Evolutionary conservation across 1,140 invertebrate genomes (phyloP), one percentile per base, ranked within the genome.

Genomic region (Parasteatoda tepidariorum): DNA sequence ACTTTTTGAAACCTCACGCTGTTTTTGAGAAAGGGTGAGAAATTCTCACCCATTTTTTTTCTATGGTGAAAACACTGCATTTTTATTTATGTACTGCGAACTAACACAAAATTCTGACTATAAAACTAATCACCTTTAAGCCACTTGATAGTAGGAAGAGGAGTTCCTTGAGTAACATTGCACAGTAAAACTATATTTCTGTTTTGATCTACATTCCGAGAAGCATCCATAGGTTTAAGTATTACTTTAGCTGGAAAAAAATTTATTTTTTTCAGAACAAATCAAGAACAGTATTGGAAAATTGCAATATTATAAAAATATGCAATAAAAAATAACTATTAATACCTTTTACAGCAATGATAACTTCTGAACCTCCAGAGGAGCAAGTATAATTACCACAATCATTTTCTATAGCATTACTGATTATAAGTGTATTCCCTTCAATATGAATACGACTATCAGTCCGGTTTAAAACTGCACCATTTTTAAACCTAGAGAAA

Each of bases 141-240:
- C 81, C 81, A 83, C n/a, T 64, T 30, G 2, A 83, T 13, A 48
- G 41, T 57, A 34, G 75, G 83, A 28, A 64, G n/a, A 22, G 59
- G 75, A 30, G 66, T 75, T 30, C 68, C 81, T 64, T 83, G 81
- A 66, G 81, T 83, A 31, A 74, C 59, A 74, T 83, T 83, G 38
- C 81, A 83, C 15, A 64, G 3, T 31, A 83, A 57, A 9, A 83
- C 61, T 38, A 83, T 83, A 34, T 64, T 73, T 48, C 71, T 68
- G 28, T 68, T 68, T 30, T 83, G 81, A 33, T 73, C 81, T 33
- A 83, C 70, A 83, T 83, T 83, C 7, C 81, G 68, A n/a, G 81
- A 83, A 30, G n/a, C 55, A 55, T 83, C 81, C 28, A 83, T 33
- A 26, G 68, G 57, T 7, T 31, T 55, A 55, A 83, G 26, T n/a